Conservation (phyloP, 2,888 invertebrate species). For the Drosophila histrio region DNA sequence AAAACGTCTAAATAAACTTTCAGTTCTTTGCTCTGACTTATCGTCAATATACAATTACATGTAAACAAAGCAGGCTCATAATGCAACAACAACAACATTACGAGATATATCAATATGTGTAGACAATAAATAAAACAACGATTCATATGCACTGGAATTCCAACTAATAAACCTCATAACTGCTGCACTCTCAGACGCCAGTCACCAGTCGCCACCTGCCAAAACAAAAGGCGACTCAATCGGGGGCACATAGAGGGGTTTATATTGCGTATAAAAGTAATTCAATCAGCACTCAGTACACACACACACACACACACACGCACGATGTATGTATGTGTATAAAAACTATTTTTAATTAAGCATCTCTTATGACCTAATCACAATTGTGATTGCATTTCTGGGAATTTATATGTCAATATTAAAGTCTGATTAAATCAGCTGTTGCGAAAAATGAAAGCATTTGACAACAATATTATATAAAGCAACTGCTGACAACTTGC, state of each 20-base stretch:
- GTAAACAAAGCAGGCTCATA: constrained; percentile 54
- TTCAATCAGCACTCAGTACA: constrained; percentile 2
- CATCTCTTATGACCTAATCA: neutral
- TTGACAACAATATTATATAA: neutral
- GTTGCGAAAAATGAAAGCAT: neutral
- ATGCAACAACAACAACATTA: constrained; percentile 8
- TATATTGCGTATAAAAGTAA: constrained; percentile 4
- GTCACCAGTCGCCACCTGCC: constrained; percentile 48
- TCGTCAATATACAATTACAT: constrained; percentile 53
- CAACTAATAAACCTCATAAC: constrained; percentile 28
- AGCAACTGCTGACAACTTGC: too few species aligned
- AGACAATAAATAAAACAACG: constrained; percentile 36
- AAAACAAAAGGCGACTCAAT: constrained; percentile 31
- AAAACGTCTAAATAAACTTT: constrained; percentile 50
- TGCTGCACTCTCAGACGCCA: constrained; percentile 30
- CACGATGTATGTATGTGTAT: neutral
- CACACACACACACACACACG: neutral
- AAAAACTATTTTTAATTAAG: neutral
- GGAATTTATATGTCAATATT: neutral
- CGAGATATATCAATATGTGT: constrained; percentile 15
- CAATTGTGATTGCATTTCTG: neutral
- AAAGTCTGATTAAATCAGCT: neutral
- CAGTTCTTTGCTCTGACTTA: constrained; percentile 35
- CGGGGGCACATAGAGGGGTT: neutral
- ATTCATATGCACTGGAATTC: constrained; percentile 54